phyloP scores from a whole-genome alignment of 1,140 invertebrate genomes.

The Bombus sibiricus region DNA sequence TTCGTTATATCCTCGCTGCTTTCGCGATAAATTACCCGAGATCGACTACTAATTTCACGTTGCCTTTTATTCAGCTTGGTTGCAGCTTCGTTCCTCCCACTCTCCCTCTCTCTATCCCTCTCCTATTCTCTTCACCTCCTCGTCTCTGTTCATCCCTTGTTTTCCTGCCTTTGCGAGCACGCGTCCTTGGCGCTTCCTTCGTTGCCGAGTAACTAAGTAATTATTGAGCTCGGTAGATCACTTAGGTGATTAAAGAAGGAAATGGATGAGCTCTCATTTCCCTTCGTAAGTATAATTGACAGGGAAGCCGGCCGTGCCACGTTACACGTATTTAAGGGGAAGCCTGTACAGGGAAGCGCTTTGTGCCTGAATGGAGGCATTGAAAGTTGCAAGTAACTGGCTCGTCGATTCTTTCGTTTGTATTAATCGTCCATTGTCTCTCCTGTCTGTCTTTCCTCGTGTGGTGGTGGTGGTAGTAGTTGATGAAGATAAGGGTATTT shows the following conservation, averaged over 20 bases:
- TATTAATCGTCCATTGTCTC: background rate
- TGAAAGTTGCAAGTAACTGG: background rate
- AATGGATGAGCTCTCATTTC: slow-evolving; percentile 36
- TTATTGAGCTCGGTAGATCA: slow-evolving; percentile 46
- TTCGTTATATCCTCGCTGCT: background rate
- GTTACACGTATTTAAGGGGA: background rate
- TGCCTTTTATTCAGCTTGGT: background rate
- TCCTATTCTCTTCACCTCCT: background rate
- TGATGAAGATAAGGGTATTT: background rate
- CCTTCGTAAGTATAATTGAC: background rate
- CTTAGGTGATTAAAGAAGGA: slow-evolving; percentile 61
- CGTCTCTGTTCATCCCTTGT: background rate
- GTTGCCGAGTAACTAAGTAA: slow-evolving; percentile 9
- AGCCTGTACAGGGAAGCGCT: background rate
- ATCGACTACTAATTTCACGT: slow-evolving; percentile 28
- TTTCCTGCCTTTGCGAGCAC: background rate
- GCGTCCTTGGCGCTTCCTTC: background rate
- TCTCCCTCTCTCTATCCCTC: background rate
- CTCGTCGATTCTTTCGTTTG: background rate
- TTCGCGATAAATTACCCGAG: slow-evolving; percentile 7
- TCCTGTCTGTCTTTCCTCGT: background rate
- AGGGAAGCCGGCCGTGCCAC: background rate
- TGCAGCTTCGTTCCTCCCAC: slow-evolving; percentile 1
- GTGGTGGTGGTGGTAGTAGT: too few relatives aligned
- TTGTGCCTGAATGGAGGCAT: background rate